These are phyloP conservation scores for Phrynocephalus versicolor DNA, from an alignment of 2,113 vertebrate genomes.

Conservation along the genomic window DNA sequence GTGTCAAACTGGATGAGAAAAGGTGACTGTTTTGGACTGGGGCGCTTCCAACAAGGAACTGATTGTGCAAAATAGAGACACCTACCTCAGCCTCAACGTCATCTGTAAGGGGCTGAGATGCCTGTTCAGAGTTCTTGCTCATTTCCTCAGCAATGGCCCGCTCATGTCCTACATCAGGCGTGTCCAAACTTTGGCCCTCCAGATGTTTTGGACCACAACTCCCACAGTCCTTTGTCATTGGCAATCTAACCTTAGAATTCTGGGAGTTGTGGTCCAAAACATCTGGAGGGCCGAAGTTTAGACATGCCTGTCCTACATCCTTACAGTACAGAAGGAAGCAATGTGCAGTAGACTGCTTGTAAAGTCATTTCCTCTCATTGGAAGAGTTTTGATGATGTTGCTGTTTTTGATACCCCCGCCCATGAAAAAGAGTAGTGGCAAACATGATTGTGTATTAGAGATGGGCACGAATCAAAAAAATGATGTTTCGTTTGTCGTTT, in stretches of 20 bases:
- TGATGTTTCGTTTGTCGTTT: no score
- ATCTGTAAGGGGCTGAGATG: not conserved
- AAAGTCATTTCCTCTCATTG: conserved; percentile 23
- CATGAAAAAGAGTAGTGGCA: not conserved
- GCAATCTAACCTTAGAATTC: no score
- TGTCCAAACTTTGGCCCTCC: no score
- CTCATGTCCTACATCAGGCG: not conserved
- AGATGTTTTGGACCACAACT: no score
- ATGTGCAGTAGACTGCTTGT: conserved; percentile 26
- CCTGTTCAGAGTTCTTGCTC: conserved; percentile 26
- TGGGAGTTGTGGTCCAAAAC: no score
- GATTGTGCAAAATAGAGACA: conserved; percentile 29
- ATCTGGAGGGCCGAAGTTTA: no score
- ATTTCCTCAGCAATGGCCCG: conserved; percentile 13
- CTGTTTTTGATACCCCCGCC: not conserved
- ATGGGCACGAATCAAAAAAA: no score
- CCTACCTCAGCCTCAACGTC: conserved; percentile 27
- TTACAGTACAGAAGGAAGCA: conserved; percentile 26
- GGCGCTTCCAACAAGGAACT: conserved; percentile 55
- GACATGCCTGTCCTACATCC: no score
- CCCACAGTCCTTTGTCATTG: no score
- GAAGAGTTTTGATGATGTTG: conserved; percentile 4
- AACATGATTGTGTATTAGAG: not conserved
- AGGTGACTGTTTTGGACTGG: conserved; percentile 26
- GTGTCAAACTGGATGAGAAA: conserved; percentile 47